A percentile compares a stretch with the other conserved stretches of the same genome.
phyloP scores from a whole-genome alignment of 2,888 invertebrate genomes.

The Panzeria rudis region DNA sequence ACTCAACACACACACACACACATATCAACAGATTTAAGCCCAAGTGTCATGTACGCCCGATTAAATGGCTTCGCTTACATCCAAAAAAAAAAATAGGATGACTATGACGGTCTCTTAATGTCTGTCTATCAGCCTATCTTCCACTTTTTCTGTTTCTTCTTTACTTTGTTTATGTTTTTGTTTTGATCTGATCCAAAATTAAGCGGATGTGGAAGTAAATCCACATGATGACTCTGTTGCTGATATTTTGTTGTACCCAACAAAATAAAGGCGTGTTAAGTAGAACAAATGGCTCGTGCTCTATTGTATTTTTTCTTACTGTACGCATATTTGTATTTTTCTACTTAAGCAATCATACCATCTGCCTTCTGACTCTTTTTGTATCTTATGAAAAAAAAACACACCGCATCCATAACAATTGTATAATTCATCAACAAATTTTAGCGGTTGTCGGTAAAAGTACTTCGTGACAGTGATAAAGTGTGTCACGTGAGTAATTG shows the following conservation, averaged over 20 bases:
- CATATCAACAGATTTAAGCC: too few relatives aligned
- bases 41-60: too few relatives aligned
- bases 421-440: constrained; percentile 44
- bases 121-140: neutral
- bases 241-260: constrained; percentile 20
- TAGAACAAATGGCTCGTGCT: constrained; percentile 51
- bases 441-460: constrained; percentile 20
- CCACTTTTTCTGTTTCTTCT: neutral
- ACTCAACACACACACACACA: too few relatives aligned
- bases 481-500: neutral
- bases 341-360: neutral
- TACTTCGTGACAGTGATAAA: constrained; percentile 9
- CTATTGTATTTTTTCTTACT: neutral
- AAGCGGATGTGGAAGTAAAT: constrained; percentile 4
- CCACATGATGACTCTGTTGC: neutral
- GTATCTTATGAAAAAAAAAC: neutral
- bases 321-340: neutral
- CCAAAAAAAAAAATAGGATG: neutral
- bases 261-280: constrained; percentile 52
- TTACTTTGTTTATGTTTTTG: constrained; percentile 17
- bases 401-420: neutral
- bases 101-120: neutral
- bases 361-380: constrained; percentile 1
- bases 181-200: constrained; percentile 32
- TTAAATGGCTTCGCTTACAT: too few relatives aligned